These are phyloP conservation scores for Heloderma charlesbogerti DNA, from an alignment of 2,113 vertebrate species.

Conservation along the genomic window DNA sequence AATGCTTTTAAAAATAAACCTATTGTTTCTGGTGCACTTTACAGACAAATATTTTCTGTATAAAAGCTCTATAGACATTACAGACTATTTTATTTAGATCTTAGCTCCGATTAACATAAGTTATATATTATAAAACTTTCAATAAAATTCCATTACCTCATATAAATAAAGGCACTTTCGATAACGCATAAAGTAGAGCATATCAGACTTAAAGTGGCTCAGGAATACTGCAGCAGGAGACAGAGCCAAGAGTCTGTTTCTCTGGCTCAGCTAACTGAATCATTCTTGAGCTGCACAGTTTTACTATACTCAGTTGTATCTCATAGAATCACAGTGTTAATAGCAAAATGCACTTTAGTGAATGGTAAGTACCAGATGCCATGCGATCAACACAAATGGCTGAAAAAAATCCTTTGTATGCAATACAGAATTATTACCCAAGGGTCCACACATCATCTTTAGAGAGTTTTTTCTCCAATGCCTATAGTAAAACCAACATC, in stretches of 20 bases:
- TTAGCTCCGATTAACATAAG: conserved; percentile 22
- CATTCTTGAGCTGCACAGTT: conserved; percentile 48
- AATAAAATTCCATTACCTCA: conserved; percentile 72
- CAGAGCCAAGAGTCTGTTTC: conserved; percentile 42
- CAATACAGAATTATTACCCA: conserved; percentile 41
- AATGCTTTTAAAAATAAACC: conserved; percentile 15
- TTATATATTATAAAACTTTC: conserved; percentile 26
- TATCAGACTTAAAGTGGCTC: neutral
- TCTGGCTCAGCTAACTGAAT: conserved; percentile 46
- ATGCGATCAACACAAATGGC: conserved; percentile 59
- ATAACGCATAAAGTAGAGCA: conserved; percentile 63
- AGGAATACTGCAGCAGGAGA: neutral
- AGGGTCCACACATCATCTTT: conserved; percentile 31
- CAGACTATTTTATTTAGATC: neutral
- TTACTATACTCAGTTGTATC: conserved; percentile 55
- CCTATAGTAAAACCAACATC: conserved; percentile 24
- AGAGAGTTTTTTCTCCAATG: neutral
- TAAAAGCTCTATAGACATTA: conserved; percentile 22
- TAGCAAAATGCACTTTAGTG: conserved; percentile 69
- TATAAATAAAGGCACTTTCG: conserved; percentile 69
- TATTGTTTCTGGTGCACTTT: conserved; percentile 13
- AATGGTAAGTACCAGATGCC: conserved; percentile 32
- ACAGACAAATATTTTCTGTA: neutral
- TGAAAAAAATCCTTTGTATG: conserved; percentile 23
- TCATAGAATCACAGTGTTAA: conserved; percentile 61